A percentile compares a stretch with the other conserved stretches of the same genome.
Evolutionary conservation across 1,140 invertebrate genomes (phyloP).

Genomic region (Aphis craccivora): DNA sequence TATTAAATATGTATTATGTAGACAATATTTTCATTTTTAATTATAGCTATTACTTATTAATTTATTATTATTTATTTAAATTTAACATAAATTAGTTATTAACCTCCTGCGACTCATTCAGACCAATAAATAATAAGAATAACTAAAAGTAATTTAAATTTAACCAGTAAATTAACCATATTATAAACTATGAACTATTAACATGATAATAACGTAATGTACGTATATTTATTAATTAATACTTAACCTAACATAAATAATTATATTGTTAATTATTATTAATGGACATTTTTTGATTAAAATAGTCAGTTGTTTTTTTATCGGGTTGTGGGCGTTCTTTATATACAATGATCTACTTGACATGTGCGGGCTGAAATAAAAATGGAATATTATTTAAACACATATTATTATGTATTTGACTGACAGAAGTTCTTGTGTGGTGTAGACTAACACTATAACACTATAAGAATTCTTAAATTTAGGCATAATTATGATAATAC

Average conservation of each 20-base stretch:
- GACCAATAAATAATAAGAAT: neutral
- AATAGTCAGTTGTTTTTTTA: neutral
- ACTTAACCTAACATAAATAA: neutral
- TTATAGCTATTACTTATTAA: neutral
- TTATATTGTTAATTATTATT: neutral
- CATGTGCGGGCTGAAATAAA: neutral
- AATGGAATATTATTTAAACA: neutral
- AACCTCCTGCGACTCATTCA: neutral
- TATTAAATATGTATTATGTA: neutral
- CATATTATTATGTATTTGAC: neutral
- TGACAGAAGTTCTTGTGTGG: neutral
- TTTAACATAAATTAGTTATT: neutral
- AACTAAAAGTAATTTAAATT: no score
- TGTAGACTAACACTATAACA: neutral
- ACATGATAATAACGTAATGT: no score
- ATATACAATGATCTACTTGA: neutral
- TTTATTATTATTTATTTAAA: neutral
- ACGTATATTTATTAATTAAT: no score
- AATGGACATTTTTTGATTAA: neutral
- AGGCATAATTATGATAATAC: no score
- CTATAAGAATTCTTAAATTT: no score
- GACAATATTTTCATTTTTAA: neutral
- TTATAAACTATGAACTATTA: no score
- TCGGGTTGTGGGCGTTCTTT: neutral
- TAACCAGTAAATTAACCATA: no score